Evolutionary conservation across 2,797 vertebrate species (phyloP).

Genomic region (Xerus rutilus): DNA sequence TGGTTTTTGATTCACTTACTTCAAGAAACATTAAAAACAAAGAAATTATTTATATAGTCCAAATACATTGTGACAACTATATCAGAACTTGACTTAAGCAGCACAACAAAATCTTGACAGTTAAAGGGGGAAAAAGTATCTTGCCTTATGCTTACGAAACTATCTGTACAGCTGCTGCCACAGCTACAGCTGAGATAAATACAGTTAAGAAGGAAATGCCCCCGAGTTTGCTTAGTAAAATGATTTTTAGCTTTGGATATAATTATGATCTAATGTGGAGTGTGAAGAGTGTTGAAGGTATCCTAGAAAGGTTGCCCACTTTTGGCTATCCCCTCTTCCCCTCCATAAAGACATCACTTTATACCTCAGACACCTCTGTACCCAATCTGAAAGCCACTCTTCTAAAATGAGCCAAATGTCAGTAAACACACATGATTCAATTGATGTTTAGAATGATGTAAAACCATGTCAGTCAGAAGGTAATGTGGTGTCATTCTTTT

Average conservation of each 20-base stretch:
- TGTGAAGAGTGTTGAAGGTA: not conserved
- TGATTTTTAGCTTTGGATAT: not conserved
- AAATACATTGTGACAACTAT: not conserved
- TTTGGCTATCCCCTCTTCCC: not conserved
- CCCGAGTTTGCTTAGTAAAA: not conserved
- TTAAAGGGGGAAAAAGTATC: not conserved
- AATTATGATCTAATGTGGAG: not conserved
- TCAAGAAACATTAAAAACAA: constrained; percentile 61
- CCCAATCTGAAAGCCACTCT: not conserved
- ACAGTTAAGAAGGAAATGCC: not conserved
- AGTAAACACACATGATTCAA: not conserved
- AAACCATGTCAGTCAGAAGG: not conserved
- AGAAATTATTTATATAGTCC: not conserved
- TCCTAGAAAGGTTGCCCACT: not conserved
- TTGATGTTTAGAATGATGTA: not conserved
- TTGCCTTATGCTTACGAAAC: constrained; percentile 24
- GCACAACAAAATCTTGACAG: constrained; percentile 8
- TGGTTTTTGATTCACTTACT: constrained; percentile 14
- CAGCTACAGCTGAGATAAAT: not conserved
- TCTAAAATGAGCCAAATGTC: constrained; percentile 53
- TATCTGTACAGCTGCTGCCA: not conserved
- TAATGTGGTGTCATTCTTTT: not conserved
- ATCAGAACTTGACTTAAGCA: constrained; percentile 40
- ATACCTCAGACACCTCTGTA: not conserved
- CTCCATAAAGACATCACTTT: not conserved